Evolutionary conservation across 2,797 vertebrate genomes (phyloP), one percentile per base, ranked within the genome.

Genomic region (Morus bassanus): DNA sequence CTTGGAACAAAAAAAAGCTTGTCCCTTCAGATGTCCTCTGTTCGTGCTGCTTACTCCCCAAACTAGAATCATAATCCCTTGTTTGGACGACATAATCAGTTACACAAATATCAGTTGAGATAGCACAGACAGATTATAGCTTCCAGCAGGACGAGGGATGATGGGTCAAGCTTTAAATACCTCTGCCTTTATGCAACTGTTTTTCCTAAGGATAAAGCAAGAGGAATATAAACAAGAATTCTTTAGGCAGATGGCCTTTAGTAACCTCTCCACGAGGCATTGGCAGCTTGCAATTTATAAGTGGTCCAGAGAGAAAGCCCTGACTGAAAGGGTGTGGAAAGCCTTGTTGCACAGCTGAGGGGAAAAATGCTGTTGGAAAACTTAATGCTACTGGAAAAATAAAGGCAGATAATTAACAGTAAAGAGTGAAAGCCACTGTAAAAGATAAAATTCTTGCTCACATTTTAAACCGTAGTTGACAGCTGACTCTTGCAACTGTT

Each of bases 81-180:
- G 95, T 94, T 97, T 96, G 95, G 91, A n/a, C 7, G 22, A 65
- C 54, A 85, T 94, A 95, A 97, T 97, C 91, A 77, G 91, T 88
- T 85, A 72, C 80, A 91, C 95, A 96, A 96, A 93, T 93, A 96
- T 96, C 92, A 94, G 83, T 76, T 22, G 60, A 95, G 95, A 96
- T 89, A 86, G 77, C 80, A 51, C 83, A 92, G 96, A 94, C 91
- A 94, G 92, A 96, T 96, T 91, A 91, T 65, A 93, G 92, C 93
- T 93, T 72, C 88, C 93, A 97, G 93, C 82, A 79, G 94, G 90
- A 78, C 2, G 1, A 69, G 70, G 82, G 89, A 96, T 70, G 89
- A 91, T 93, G 91, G 95, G 85, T 91, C 87, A 93, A 83, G 87
- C 85, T 94, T 92, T 91, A 96, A 96, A 96, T 96, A 93, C 93